Percentiles rank a stretch among this genome's conserved stretches.
These are phyloP conservation scores for Ommatoiulus sabulosus DNA, from an alignment of 2,888 invertebrate species.

Conservation along the genomic window DNA sequence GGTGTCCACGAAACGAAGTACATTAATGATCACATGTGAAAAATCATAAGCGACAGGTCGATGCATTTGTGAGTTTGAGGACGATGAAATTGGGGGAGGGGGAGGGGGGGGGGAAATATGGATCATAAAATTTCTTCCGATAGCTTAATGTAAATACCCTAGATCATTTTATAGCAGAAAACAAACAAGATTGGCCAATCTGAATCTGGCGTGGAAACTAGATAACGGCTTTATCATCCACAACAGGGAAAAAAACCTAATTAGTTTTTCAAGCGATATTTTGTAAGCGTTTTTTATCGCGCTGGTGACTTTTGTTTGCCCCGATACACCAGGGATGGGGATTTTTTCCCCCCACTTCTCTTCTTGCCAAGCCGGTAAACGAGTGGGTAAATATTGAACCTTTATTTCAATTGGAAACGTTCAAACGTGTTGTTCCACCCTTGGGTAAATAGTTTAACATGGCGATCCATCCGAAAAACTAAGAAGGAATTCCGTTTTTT, in stretches of 20 bases:
- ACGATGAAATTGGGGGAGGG: background rate
- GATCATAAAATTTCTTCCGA: background rate
- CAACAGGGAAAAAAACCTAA: background rate
- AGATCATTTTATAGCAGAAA: background rate
- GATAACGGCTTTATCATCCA: background rate
- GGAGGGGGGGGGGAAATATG: background rate
- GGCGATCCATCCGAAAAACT: constrained; percentile 39
- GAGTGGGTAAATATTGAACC: constrained; percentile 43
- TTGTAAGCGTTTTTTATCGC: background rate
- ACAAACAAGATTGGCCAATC: background rate
- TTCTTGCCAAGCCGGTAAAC: constrained; percentile 9
- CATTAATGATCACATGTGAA: no score
- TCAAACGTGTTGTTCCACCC: constrained; percentile 36
- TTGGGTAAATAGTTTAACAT: constrained; percentile 43
- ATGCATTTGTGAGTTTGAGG: no score
- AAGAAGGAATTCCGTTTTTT: constrained; percentile 30
- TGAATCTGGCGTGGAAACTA: background rate
- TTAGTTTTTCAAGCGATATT: constrained; percentile 36
- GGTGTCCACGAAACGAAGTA: no score
- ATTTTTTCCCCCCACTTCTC: background rate
- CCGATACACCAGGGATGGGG: background rate
- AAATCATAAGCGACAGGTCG: no score
- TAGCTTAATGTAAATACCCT: background rate
- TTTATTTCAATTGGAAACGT: constrained; percentile 37
- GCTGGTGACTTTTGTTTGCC: background rate